Evolutionary conservation across 2,797 vertebrate genomes (phyloP), one percentile per base, ranked within the genome.

Genomic region (Chelon auratus): DNA sequence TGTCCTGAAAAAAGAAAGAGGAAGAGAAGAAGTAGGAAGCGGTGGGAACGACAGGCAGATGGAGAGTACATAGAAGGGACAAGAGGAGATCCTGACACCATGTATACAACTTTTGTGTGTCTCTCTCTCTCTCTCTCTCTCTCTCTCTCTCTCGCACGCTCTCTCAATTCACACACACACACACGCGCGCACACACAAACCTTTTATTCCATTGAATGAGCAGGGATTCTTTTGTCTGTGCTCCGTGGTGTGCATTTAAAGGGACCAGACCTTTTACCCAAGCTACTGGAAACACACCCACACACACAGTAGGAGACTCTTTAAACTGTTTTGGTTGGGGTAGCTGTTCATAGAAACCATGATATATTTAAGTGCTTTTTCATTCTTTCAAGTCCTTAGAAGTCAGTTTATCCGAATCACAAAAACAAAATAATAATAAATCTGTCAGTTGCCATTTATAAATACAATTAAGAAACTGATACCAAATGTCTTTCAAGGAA

Each of bases 1-100:
- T 98, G 95, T 99, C 98, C 98, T 99, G 90, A 12, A 75, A 55
- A 80, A 40, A 51, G n/a, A 42, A 59, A 39, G 50, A 60, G 18
- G 68, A 64, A 36, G 37, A n/a, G 30, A 56, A 26, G 42, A 57
- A 50, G 43, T 37, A 26, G 64, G 52, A 74, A 58, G 61, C 67
- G 36, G 24, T 20, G 60, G 76, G 60, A 65, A 36, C 5, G 53
- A 45, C 62, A 43, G 24, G 68, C 5, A 59, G 33, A 67, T 42
- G 62, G 20, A 60, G 56, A 53, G 15, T 2, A 57, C 18, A 26
- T 20, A 30, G 5, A 71, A 11, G 15, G 33, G 12, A 39, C 24
- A 52, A 57, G 58, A 43, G 51, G 55, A 53, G 22, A n/a, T 36
- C 53, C 61, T 69, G 40, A 80, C 47, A 47, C 70, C 72, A 78